Percentiles rank a stretch among this genome's conserved stretches.
Evolutionary conservation across 2,797 vertebrate genomes (phyloP).

Genomic region (Betta splendens): DNA sequence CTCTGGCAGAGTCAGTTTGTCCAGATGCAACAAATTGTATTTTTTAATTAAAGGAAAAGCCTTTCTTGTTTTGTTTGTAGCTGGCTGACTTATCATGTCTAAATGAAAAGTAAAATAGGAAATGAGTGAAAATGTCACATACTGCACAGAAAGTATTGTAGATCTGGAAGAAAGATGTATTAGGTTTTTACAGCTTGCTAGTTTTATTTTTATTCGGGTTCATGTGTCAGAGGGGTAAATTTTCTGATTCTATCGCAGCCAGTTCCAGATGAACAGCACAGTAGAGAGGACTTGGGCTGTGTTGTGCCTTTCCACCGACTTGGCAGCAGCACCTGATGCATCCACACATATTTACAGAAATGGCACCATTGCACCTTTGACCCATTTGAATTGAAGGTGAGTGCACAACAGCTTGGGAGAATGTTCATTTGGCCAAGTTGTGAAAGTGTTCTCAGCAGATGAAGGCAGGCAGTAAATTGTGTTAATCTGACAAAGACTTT

Average conservation of each 20-base stretch:
- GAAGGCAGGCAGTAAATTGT: conserved; percentile 60
- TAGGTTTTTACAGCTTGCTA: too few species aligned
- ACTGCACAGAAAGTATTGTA: conserved; percentile 35
- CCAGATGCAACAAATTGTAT: conserved; percentile 53
- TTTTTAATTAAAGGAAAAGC: conserved; percentile 71
- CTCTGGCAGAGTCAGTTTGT: conserved; percentile 49
- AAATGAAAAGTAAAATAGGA: conserved; percentile 67
- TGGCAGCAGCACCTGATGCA: conserved; percentile 82
- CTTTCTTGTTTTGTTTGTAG: conserved; percentile 70
- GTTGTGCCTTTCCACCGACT: conserved; percentile 83
- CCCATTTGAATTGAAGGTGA: conserved; percentile 89
- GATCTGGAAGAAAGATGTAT: conserved; percentile 44
- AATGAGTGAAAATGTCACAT: conserved; percentile 33
- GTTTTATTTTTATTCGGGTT: too few species aligned
- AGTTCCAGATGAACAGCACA: conserved; percentile 88
- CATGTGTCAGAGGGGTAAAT: conserved; percentile 35
- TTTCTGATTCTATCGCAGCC: conserved; percentile 73
- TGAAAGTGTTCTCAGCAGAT: conserved; percentile 85
- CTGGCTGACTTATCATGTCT: conserved; percentile 56
- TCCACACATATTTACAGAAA: conserved; percentile 87
- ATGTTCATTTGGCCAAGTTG: conserved; percentile 80
- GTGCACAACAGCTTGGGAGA: conserved; percentile 88
- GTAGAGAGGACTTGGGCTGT: conserved; percentile 89
- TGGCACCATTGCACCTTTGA: conserved; percentile 83
- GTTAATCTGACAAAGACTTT: conserved; percentile 13